Evolutionary conservation across 2,888 invertebrate genomes (phyloP).

Genomic region (Syrphus vitripennis): DNA sequence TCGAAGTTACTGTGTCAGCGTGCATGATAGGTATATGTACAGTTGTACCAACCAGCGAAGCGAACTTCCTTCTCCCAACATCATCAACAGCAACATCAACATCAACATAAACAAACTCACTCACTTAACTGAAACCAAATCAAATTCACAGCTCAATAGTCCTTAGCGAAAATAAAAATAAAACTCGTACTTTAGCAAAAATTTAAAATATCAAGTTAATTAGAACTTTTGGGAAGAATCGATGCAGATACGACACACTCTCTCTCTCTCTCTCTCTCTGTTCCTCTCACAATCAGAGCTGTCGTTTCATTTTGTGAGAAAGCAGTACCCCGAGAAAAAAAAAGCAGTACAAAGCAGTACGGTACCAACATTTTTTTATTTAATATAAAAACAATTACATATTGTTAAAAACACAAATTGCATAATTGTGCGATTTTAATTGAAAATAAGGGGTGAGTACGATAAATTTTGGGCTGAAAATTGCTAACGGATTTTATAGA

Average conservation of each 20-base stretch:
- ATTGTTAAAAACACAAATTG: too few relatives aligned
- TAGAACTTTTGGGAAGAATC: slow-evolving; percentile 55
- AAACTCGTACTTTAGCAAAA: slow-evolving; percentile 19
- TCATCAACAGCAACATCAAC: not conserved
- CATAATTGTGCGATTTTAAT: too few relatives aligned
- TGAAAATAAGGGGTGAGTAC: too few relatives aligned
- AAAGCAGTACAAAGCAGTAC: too few relatives aligned
- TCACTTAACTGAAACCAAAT: slow-evolving; percentile 37
- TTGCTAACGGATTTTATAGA: too few relatives aligned
- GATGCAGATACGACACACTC: slow-evolving; percentile 15
- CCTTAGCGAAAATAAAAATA: slow-evolving; percentile 19
- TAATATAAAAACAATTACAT: too few relatives aligned
- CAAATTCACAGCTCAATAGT: slow-evolving; percentile 67
- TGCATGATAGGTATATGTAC: not conserved
- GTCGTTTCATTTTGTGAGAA: too few relatives aligned
- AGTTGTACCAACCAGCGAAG: slow-evolving; percentile 13
- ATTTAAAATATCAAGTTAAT: slow-evolving; percentile 62
- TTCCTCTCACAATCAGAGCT: too few relatives aligned
- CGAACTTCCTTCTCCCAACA: slow-evolving; percentile 33
- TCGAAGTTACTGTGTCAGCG: slow-evolving; percentile 58
- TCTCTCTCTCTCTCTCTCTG: not conserved
- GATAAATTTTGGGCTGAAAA: too few relatives aligned
- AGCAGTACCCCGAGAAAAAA: too few relatives aligned
- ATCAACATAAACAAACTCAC: not conserved
- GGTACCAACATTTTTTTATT: too few relatives aligned